Base-by-base conservation (phyloP, 2,113 vertebrate species). In the Notothenia coriiceps region DNA sequence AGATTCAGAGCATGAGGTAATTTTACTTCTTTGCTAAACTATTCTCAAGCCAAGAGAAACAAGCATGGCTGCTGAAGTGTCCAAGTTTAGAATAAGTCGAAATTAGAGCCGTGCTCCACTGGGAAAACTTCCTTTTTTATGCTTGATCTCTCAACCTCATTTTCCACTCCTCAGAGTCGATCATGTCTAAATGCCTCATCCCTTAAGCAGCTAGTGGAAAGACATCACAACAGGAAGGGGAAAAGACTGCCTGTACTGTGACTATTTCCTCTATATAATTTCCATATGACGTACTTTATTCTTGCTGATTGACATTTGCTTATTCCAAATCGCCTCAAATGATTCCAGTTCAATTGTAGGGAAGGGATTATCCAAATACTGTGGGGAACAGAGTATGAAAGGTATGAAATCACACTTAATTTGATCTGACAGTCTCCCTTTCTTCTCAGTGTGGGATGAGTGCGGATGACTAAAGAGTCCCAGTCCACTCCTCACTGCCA, bases 141-240 rank as follows among this genome's bases (percentile, higher is more conserved):
- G 72, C 82, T 66, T 70, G 88, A 94, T 92, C 92, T 74, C 81
- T 90, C 83, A 57, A 91, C 91, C 88, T 91, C 73, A 91, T 94
- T 95, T 95, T 95, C 94, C 93, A 93, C 91, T 93, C 91, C 87
- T 86, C 86, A 90, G 90, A 94, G 86, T 86, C 12, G 84, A 91
- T 85, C 82, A 76, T 79, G 88, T 92, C 90, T 79, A 46, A 70
- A 43, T 51, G 81, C 75, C 85, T 88, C 71, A 83, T 93, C 88
- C 80, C 80, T 79, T 66, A 74, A 66, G 70, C 84, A 66, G 82
- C 71, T 63, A 44, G 70, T 65, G 75, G 77, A 88, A 84, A 85
- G 67, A 86, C 6, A 11, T 60, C 65, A 74, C 74, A 25, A 63
- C 33, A 22, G 61, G 13, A 61, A 25, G 47, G 44, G 43, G 51